phyloP scores from a whole-genome alignment of 2,888 invertebrate genomes.

The Acanthosepion lycidas region DNA sequence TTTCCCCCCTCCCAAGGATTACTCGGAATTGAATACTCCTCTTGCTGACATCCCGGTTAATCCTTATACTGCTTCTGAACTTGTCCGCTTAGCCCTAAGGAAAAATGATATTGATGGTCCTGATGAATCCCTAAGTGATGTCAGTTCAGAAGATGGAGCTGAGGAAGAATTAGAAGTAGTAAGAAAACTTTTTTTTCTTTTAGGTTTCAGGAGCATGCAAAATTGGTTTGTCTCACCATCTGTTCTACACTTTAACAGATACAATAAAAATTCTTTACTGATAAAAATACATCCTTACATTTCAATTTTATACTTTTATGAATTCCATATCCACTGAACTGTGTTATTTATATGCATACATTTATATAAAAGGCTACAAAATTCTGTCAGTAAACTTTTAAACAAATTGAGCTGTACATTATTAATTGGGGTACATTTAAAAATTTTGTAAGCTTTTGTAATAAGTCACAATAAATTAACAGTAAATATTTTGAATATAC shows the following conservation, averaged over 20 bases:
- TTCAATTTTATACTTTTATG: background rate
- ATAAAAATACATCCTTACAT: background rate
- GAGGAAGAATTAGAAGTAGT: slow-evolving; percentile 64
- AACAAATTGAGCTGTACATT: background rate
- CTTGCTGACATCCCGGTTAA: slow-evolving; percentile 71
- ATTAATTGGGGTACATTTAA: too few species aligned
- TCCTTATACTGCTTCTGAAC: slow-evolving; percentile 68
- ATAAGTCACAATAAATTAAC: background rate
- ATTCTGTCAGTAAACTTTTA: background rate
- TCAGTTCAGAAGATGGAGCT: slow-evolving; percentile 53
- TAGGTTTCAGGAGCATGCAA: background rate
- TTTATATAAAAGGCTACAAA: background rate
- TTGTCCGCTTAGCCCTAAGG: slow-evolving; percentile 70
- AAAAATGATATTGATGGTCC: slow-evolving; percentile 59
- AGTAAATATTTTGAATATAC: background rate
- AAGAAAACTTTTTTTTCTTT: slow-evolving; percentile 47
- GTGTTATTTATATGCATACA: background rate
- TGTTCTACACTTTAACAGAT: too few species aligned
- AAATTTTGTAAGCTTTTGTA: too few species aligned
- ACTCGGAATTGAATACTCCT: slow-evolving; percentile 67
- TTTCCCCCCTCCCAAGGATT: slow-evolving; percentile 65
- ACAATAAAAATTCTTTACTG: too few species aligned
- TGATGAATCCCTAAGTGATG: slow-evolving; percentile 57
- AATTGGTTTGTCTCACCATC: background rate
- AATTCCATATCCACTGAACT: background rate